Conservation (phyloP, 53 echinoderm and acorn worm genomes). For the Crossaster papposus region DNA sequence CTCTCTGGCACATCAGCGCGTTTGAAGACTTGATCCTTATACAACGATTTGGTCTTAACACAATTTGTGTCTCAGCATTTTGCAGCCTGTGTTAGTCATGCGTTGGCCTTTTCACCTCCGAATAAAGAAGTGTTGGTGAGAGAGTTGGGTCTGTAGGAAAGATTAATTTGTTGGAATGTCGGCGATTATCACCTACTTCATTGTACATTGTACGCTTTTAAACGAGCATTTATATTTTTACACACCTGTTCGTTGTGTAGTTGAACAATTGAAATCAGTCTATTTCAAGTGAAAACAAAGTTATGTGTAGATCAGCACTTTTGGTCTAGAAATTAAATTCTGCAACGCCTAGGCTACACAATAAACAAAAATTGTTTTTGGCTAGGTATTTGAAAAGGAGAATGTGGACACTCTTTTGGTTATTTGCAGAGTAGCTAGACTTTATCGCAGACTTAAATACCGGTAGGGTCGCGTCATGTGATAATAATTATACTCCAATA, state of each 20-base stretch:
- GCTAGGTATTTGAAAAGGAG: too few species aligned
- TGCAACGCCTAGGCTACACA: too few species aligned
- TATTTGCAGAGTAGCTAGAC: too few species aligned
- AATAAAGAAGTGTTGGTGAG: constrained; percentile 30
- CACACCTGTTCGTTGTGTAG: not conserved
- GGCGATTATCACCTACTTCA: not conserved
- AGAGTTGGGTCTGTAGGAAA: not conserved
- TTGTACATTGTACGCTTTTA: not conserved
- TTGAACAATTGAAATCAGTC: not conserved
- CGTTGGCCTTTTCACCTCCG: constrained; percentile 52
- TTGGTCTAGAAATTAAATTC: too few species aligned
- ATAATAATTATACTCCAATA: too few species aligned
- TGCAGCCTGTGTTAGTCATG: too few species aligned
- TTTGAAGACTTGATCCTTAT: constrained; percentile 12
- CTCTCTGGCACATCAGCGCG: not conserved
- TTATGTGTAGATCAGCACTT: too few species aligned
- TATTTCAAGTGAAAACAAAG: too few species aligned
- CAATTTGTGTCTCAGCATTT: not conserved
- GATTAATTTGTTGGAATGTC: constrained; percentile 39
- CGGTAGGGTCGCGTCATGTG: too few species aligned
- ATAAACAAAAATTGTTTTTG: too few species aligned
- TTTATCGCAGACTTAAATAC: too few species aligned
- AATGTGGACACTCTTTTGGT: too few species aligned
- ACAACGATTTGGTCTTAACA: not conserved
- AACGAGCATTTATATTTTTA: not conserved